Percentiles rank a stretch among this genome's conserved stretches.
Conservation (phyloP, 2,113 vertebrate genomes). For the Pollachius pollachius region DNA sequence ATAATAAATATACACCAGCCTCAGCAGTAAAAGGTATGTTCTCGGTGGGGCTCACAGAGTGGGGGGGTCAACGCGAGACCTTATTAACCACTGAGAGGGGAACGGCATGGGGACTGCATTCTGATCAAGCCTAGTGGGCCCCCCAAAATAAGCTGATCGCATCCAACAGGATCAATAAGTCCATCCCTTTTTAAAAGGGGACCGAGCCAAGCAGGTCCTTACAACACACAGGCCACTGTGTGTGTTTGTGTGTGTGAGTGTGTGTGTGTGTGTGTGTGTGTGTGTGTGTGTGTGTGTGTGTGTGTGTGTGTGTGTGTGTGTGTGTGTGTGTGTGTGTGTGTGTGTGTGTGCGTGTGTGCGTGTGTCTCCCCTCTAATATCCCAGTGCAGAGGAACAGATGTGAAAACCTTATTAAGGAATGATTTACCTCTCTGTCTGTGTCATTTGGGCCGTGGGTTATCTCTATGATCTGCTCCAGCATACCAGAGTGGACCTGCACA, state of each 20-base stretch:
- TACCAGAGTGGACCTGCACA: slow-evolving; percentile 3
- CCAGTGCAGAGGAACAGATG: slow-evolving; percentile 48
- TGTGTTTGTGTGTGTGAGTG: neutral
- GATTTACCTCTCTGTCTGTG: slow-evolving; percentile 63
- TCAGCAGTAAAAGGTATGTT: slow-evolving; percentile 68
- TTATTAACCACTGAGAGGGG: slow-evolving; percentile 34
- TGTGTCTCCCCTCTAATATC: slow-evolving; percentile 43
- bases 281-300: slow-evolving; percentile 2
- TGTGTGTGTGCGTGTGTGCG: slow-evolving; percentile 10
- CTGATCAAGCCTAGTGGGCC: slow-evolving; percentile 44
- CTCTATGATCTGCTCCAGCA: slow-evolving; percentile 47
- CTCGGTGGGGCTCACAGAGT: slow-evolving; percentile 62
- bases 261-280: neutral
- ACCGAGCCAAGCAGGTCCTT: slow-evolving; percentile 4
- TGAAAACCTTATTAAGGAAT: slow-evolving; percentile 70
- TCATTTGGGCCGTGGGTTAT: slow-evolving; percentile 62
- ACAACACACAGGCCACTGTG: slow-evolving; percentile 21
- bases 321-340: neutral
- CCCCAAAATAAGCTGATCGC: slow-evolving; percentile 40
- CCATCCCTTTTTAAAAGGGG: slow-evolving; percentile 10
- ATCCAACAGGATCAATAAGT: slow-evolving; percentile 40
- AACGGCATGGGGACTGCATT: slow-evolving; percentile 24
- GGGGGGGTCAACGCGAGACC: slow-evolving; percentile 57
- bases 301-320: neutral
- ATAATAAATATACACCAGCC: slow-evolving; percentile 76